Evolutionary conservation across 2,113 vertebrate genomes (phyloP).

Genomic region (Aepyceros melampus): DNA sequence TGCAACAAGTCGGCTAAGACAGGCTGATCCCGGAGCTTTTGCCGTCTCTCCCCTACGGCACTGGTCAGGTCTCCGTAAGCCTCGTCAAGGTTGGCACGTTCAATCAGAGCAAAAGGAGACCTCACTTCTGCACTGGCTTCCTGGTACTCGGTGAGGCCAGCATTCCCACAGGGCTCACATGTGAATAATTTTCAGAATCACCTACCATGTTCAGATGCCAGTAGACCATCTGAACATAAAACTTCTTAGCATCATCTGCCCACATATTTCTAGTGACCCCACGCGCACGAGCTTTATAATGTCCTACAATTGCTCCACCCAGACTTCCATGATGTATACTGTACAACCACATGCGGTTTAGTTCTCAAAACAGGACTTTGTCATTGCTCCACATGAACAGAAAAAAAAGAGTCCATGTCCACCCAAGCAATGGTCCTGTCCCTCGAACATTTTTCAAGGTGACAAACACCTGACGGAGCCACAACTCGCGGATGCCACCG

Average conservation of each 20-base stretch:
- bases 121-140: conserved; percentile 93
- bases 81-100: conserved; percentile 95
- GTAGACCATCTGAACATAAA: conserved; percentile 89
- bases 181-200: no score
- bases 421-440: conserved; percentile 90
- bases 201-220: no score
- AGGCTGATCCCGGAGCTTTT: conserved; percentile 71
- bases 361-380: conserved; percentile 87
- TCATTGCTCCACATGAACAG: conserved; percentile 95
- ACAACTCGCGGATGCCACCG: neutral
- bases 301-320: conserved; percentile 95
- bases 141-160: conserved; percentile 91
- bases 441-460: conserved; percentile 81
- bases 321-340: conserved; percentile 94
- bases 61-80: conserved; percentile 92
- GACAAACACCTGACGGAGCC: neutral
- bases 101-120: conserved; percentile 93
- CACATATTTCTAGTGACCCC: conserved; percentile 94
- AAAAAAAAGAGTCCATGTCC: conserved; percentile 98
- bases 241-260: conserved; percentile 91
- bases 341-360: conserved; percentile 93
- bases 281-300: conserved; percentile 93
- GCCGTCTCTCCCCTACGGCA: conserved; percentile 82
- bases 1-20: conserved; percentile 78
- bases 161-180: conserved; percentile 92